phyloP scores from a whole-genome alignment of 2,113 vertebrate species.

The Brachypodius melanocephalos region DNA sequence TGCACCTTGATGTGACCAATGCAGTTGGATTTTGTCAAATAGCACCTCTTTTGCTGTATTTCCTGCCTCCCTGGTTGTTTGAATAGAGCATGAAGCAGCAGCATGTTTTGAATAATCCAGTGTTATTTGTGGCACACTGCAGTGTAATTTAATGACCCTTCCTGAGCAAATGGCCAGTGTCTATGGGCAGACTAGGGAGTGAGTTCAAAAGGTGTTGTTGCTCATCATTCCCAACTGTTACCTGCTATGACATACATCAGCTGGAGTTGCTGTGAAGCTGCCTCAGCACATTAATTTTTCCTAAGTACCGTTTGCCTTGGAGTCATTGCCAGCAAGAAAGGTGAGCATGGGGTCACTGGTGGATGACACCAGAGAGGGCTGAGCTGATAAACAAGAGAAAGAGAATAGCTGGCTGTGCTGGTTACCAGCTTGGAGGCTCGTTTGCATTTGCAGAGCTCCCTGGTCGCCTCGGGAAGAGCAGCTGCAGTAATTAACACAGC shows the following conservation, averaged over 20 bases:
- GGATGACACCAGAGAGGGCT: background rate
- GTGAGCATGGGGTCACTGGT: background rate
- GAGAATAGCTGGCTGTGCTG: background rate
- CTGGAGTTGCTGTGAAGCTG: background rate
- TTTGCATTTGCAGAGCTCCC: background rate
- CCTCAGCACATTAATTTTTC: background rate
- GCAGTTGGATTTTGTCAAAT: background rate
- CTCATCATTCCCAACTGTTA: background rate
- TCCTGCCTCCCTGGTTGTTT: background rate
- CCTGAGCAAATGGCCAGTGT: background rate
- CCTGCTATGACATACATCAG: background rate
- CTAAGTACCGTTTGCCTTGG: background rate
- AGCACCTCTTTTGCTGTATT: background rate
- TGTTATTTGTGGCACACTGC: background rate
- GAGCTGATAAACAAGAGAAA: background rate
- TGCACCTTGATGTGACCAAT: accelerated
- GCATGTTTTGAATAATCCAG: background rate
- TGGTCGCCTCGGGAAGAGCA: background rate
- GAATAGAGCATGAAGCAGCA: background rate
- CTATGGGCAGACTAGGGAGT: background rate
- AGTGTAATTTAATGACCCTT: background rate
- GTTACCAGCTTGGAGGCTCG: background rate
- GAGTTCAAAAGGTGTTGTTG: background rate
- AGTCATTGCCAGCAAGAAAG: background rate
- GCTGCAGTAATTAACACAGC: background rate